Conservation (phyloP, 2,113 vertebrate species). For the Apodemus sylvaticus region DNA sequence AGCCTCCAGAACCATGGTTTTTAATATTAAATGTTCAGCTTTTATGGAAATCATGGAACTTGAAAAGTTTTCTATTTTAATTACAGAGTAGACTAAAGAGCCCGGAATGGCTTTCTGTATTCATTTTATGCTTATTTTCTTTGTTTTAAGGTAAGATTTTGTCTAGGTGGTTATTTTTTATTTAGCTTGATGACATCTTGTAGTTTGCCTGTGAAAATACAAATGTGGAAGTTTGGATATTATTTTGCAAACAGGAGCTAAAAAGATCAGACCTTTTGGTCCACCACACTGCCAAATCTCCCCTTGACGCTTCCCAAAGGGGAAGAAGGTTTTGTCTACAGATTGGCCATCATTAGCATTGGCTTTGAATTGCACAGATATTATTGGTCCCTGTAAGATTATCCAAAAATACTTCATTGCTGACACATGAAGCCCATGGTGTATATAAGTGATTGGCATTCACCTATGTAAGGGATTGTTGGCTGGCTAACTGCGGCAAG, state of each 20-base stretch:
- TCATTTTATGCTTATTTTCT: neutral
- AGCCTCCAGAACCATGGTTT: neutral
- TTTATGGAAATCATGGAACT: neutral
- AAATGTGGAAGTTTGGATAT: conserved; percentile 23
- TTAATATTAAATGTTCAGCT: neutral
- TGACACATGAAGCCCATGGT: neutral
- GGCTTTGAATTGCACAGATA: conserved; percentile 29
- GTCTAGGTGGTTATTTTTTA: conserved; percentile 33
- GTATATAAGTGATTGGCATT: neutral
- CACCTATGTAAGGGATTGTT: neutral
- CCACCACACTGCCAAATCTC: neutral
- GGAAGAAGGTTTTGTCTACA: neutral
- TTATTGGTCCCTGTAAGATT: conserved; percentile 20
- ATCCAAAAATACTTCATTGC: conserved; percentile 38
- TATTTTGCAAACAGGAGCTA: conserved; percentile 12
- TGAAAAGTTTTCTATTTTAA: conserved; percentile 23
- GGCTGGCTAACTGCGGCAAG: neutral
- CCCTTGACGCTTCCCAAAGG: neutral
- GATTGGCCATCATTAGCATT: neutral
- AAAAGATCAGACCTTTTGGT: conserved; percentile 26
- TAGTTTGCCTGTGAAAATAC: neutral
- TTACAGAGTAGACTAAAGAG: neutral
- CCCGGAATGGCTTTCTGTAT: neutral
- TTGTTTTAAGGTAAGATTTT: neutral
- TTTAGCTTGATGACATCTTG: neutral